These are phyloP conservation scores for Siniperca knerii DNA, from an alignment of 2,113 vertebrate species.

Conservation along the genomic window DNA sequence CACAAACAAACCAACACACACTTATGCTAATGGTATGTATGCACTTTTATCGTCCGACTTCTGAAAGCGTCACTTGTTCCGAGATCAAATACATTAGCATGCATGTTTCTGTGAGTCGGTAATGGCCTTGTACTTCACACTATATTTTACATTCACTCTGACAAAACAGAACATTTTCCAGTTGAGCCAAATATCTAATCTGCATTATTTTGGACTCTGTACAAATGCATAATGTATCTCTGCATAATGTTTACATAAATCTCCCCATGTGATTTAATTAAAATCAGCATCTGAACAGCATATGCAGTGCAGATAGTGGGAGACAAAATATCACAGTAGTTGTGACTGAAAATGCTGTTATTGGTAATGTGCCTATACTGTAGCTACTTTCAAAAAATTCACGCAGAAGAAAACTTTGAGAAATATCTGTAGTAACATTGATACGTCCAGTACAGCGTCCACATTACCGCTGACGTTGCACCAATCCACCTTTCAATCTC, in stretches of 20 bases:
- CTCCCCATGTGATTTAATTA: slow-evolving; percentile 2
- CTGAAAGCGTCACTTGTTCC: slow-evolving; percentile 28
- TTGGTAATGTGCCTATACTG: no score
- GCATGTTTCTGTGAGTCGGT: slow-evolving; percentile 28
- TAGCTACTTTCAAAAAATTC: no score
- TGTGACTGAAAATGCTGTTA: fast-evolving
- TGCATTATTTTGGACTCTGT: slow-evolving; percentile 30
- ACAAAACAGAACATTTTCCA: slow-evolving; percentile 18
- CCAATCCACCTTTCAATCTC: no score
- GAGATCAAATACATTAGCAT: slow-evolving; percentile 15
- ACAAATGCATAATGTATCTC: slow-evolving; percentile 7
- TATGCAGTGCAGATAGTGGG: not conserved
- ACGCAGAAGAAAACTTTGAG: no score
- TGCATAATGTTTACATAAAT: not conserved
- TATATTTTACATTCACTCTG: slow-evolving; percentile 5
- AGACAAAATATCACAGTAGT: not conserved
- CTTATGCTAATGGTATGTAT: slow-evolving; percentile 45
- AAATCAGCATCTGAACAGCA: not conserved
- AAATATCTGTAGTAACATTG: no score
- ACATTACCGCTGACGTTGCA: no score
- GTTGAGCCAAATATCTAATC: slow-evolving; percentile 7
- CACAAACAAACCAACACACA: slow-evolving; percentile 8
- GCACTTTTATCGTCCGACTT: not conserved
- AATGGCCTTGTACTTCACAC: slow-evolving; percentile 10
- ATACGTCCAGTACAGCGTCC: no score